Percentiles rank a stretch among this genome's conserved stretches.
phyloP scores from a whole-genome alignment of 2,113 vertebrate species.

The Semnornis frantzii region DNA sequence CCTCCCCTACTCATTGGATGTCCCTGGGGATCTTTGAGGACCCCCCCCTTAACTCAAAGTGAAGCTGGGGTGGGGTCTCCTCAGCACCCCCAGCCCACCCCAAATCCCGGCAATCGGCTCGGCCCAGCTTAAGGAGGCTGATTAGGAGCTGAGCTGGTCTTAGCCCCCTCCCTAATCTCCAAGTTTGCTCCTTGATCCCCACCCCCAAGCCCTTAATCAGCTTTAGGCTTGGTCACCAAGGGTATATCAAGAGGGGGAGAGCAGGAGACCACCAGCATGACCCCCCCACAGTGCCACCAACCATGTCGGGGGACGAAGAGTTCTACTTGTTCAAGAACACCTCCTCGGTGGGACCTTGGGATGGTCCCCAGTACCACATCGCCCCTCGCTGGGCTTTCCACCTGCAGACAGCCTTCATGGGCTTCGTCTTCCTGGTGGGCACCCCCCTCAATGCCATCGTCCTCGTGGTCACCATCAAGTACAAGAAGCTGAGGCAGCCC shows the following conservation, averaged over 20 bases:
- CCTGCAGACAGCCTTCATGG: conserved; percentile 84
- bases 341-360: conserved; percentile 78
- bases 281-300: background rate
- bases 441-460: conserved; percentile 79
- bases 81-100: background rate
- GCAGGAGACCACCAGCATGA: background rate
- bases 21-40: no score
- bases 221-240: background rate
- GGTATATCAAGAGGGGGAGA: conserved; percentile 46
- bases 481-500: conserved; percentile 83
- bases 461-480: conserved; percentile 79
- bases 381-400: conserved; percentile 83
- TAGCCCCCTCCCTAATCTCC: conserved; percentile 55
- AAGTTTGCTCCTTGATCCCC: conserved; percentile 33
- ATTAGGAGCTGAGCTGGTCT: background rate
- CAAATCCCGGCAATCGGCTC: background rate
- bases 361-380: conserved; percentile 85
- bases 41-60: no score
- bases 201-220: conserved; percentile 20
- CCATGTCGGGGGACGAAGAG: conserved; percentile 78
- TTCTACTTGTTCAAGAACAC: conserved; percentile 83
- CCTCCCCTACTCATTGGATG: no score
- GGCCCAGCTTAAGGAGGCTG: background rate
- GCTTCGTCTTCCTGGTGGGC: conserved; percentile 77
- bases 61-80: no score